Base-by-base conservation (phyloP, 2,888 invertebrate genomes). In the Amorpha juglandis region DNA sequence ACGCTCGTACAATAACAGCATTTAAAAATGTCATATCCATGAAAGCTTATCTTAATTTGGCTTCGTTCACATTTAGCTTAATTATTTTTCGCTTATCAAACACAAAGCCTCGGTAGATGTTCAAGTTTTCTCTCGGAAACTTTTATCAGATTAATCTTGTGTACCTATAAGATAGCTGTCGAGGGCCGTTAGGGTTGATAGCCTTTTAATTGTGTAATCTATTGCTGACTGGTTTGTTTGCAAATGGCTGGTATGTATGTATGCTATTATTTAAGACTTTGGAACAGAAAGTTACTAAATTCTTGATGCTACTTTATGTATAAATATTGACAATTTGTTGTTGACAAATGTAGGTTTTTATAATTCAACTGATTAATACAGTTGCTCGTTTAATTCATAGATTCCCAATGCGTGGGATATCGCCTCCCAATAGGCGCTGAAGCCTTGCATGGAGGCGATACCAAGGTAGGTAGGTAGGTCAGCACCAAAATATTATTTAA, bases 81-180 rank as follows among this genome's bases (percentile, higher is more conserved):
- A 63, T 63, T 50, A 63, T 63, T 58, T 58, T 51, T 51, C 63
- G 51, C 51, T 63, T 51, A 63, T 63, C 63, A 51, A 21, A 16
- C 19, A 7, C 33, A 51, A 63, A 63, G 38, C 63, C 19, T 58
- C 42, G 9, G 50, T 38, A 14, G 63, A 38, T 51, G 51, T 51
- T 51, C 50, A 50, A 63, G 51, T 63, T 63, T 35, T 14, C 38
- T 38, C 38, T 42, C 14, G 12, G n/a, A 63, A 51, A 51, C 51
- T 51, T 51, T 63, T 63, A 63, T 63, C 63, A 19, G 63, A 50
- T 63, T 51, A 63, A 19, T 51, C 38, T 51, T n/a, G 51, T 51
- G 50, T 38, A 58, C n/a, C n/a, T n/a, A n/a, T n/a, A n/a, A n/a
- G n/a, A n/a, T 38, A 35, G 19, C 58, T 11, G 42, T 42, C 19